These are phyloP conservation scores for Phalanger gymnotis DNA, from an alignment of 2,797 vertebrate genomes.

Conservation along the genomic window DNA sequence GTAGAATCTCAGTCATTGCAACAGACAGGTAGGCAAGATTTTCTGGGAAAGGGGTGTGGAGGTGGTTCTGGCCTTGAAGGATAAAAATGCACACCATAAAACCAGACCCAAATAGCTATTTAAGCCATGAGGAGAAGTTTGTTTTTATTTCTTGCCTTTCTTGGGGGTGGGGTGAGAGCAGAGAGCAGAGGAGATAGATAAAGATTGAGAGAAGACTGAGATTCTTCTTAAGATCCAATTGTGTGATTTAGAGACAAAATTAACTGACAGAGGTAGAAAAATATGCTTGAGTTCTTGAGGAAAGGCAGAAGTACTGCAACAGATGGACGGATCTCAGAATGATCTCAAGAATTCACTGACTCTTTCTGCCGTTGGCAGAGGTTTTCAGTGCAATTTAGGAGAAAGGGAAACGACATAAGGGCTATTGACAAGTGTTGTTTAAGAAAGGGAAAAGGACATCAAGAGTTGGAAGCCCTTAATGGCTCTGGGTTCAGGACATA, in stretches of 20 bases:
- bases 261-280: slow-evolving; percentile 49
- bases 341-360: neutral
- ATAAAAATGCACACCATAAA: neutral
- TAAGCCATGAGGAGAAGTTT: neutral
- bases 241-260: slow-evolving; percentile 42
- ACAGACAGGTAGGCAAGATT: neutral
- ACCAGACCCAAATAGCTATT: neutral
- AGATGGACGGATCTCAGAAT: slow-evolving; percentile 53
- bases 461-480: slow-evolving; percentile 26
- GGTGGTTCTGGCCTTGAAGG: neutral
- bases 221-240: slow-evolving; percentile 15
- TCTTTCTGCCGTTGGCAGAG: slow-evolving; percentile 65
- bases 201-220: slow-evolving; percentile 3
- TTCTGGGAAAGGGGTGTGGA: neutral
- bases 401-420: slow-evolving; percentile 56
- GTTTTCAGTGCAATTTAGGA: slow-evolving; percentile 59
- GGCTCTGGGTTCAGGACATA: neutral
- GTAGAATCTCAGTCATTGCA: neutral
- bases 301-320: slow-evolving; percentile 49
- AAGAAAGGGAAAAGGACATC: slow-evolving; percentile 35
- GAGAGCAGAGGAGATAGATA: neutral
- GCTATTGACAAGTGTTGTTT: slow-evolving; percentile 40
- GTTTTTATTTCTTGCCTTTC: neutral
- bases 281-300: slow-evolving; percentile 39
- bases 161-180: neutral